phyloP scores from a whole-genome alignment of 2,888 invertebrate genomes.

The Tenthredo scrophulariae region DNA sequence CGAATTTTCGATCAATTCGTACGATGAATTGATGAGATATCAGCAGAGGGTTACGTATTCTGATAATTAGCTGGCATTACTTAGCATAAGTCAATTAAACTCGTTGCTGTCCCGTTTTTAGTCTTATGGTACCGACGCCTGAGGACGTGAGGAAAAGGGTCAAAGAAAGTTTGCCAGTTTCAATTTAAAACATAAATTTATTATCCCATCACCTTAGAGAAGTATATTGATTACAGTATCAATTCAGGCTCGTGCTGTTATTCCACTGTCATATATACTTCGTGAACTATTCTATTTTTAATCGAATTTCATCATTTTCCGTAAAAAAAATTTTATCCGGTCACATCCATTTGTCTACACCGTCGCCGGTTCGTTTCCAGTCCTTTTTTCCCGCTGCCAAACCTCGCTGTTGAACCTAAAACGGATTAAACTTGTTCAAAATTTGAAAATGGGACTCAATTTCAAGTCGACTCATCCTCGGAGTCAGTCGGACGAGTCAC shows the following conservation, averaged over 20 bases:
- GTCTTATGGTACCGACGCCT: neutral
- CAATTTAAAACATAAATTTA: conserved; percentile 23
- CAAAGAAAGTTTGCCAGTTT: neutral
- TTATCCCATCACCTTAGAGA: conserved; percentile 51
- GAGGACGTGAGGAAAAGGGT: neutral
- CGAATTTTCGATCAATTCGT: neutral
- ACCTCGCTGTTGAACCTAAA: conserved; percentile 65
- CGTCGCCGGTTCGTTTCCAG: conserved; percentile 55
- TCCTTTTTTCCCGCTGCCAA: conserved; percentile 69
- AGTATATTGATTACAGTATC: conserved; percentile 12
- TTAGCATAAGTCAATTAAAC: neutral
- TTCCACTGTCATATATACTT: conserved; percentile 37
- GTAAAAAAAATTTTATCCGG: neutral
- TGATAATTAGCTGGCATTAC: neutral
- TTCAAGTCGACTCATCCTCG: neutral
- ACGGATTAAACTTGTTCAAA: neutral
- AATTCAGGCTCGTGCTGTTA: conserved; percentile 27
- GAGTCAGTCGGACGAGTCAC: neutral
- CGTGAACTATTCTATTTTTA: conserved; percentile 56
- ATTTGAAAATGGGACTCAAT: neutral
- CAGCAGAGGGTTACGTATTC: neutral
- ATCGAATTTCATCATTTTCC: neutral
- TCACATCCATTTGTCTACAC: conserved; percentile 43
- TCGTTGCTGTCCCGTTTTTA: neutral
- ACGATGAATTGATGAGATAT: neutral